Conservation (phyloP, 2,113 vertebrate genomes). For the Mus pahari region DNA sequence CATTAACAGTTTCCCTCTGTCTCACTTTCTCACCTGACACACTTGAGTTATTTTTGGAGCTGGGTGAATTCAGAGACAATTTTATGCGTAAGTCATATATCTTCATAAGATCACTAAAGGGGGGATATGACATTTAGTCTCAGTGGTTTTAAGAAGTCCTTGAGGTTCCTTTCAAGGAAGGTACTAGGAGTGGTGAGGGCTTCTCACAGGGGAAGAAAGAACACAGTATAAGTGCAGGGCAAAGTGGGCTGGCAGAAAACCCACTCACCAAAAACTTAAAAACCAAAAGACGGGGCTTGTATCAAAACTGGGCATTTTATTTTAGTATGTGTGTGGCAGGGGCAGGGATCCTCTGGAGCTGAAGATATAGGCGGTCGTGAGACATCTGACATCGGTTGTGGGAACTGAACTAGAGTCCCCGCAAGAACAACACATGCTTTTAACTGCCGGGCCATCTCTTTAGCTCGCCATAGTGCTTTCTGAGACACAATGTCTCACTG, state of each 20-base stretch:
- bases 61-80: neutral
- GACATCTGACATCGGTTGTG: neutral
- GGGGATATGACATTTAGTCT: neutral
- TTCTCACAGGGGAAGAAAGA: neutral
- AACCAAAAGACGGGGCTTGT: neutral
- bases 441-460: neutral
- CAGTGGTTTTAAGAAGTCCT: neutral
- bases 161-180: neutral
- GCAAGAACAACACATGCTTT: neutral
- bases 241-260: neutral
- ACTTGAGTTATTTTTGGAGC: constrained; percentile 36
- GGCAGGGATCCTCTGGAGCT: neutral
- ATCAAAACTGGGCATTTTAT: neutral
- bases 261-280: neutral
- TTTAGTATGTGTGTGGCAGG: neutral
- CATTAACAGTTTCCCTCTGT: neutral
- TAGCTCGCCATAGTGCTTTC: too few species aligned
- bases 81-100: constrained; percentile 34
- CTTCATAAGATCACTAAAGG: neutral
- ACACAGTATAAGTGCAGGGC: neutral
- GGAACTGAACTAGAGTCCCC: neutral
- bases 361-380: neutral
- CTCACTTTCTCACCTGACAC: constrained; percentile 48
- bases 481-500: neutral
- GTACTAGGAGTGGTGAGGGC: neutral